phyloP scores from a whole-genome alignment of 2,113 vertebrate genomes.

The Zapus hudsonius region DNA sequence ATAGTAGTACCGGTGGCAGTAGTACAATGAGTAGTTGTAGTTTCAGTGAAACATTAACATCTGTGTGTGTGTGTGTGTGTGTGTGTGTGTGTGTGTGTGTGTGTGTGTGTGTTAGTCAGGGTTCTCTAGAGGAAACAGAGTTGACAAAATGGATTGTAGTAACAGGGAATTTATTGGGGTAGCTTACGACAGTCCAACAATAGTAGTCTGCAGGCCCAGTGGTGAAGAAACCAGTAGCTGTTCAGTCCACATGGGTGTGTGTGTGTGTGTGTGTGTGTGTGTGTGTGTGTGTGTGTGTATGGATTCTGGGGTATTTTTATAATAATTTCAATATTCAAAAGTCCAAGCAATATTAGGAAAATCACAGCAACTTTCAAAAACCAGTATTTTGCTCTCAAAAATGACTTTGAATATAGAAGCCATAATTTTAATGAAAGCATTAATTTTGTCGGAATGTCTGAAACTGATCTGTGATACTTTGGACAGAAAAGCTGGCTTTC shows the following conservation, averaged over 20 bases:
- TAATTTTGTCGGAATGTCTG: slow-evolving; percentile 7
- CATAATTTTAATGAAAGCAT: slow-evolving; percentile 24
- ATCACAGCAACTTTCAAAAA: slow-evolving; percentile 9
- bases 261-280: too few relatives aligned
- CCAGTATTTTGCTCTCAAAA: neutral
- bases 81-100: too few relatives aligned
- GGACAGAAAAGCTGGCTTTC: neutral
- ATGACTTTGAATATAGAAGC: slow-evolving; percentile 27
- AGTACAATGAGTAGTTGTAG: neutral
- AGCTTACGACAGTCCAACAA: slow-evolving; percentile 21
- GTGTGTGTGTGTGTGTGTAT: neutral
- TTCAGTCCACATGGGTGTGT: slow-evolving; percentile 38
- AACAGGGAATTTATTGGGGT: slow-evolving; percentile 38
- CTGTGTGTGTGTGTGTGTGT: neutral
- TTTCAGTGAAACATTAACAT: neutral
- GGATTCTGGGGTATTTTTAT: slow-evolving; percentile 24
- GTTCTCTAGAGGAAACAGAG: too few relatives aligned
- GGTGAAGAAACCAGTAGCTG: too few relatives aligned
- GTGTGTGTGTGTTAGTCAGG: too few relatives aligned
- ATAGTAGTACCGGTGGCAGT: neutral
- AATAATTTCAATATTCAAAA: slow-evolving; percentile 4
- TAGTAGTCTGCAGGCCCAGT: too few relatives aligned
- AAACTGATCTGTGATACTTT: neutral
- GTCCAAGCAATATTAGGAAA: neutral
- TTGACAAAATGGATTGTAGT: too few relatives aligned